Percentiles rank a stretch among this genome's conserved stretches.
These are phyloP conservation scores for Pachypanchax playfairii DNA, from an alignment of 2,113 vertebrate genomes.

Conservation along the genomic window DNA sequence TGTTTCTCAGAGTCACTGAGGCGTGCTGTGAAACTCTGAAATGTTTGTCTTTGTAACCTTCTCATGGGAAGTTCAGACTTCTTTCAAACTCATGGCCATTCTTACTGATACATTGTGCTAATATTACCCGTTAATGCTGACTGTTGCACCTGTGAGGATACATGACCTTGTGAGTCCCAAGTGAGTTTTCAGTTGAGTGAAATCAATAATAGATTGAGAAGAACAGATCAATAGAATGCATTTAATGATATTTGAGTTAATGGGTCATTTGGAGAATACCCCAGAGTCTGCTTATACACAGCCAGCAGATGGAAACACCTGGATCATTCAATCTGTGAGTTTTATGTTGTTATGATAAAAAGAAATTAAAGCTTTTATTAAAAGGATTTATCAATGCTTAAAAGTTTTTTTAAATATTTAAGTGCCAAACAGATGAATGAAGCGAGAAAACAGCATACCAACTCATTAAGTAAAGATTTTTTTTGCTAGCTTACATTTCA, in stretches of 20 bases:
- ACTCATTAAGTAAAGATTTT: too few relatives aligned
- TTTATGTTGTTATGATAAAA: too few relatives aligned
- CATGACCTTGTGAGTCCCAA: background rate
- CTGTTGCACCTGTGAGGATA: accelerated
- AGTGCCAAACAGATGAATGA: too few relatives aligned
- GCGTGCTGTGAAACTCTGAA: conserved; percentile 64
- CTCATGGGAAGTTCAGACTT: conserved; percentile 50
- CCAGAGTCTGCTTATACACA: background rate
- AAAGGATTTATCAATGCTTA: too few relatives aligned
- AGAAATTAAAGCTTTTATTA: too few relatives aligned
- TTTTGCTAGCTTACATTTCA: too few relatives aligned
- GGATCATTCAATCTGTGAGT: background rate
- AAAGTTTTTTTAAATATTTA: too few relatives aligned
- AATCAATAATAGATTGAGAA: background rate
- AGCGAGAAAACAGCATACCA: too few relatives aligned
- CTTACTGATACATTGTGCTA: background rate
- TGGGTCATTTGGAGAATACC: background rate
- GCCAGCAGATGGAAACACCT: background rate
- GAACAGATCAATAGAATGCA: background rate
- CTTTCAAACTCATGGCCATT: conserved; percentile 28
- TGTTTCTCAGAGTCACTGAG: conserved; percentile 58
- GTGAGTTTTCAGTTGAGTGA: background rate
- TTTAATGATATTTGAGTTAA: background rate
- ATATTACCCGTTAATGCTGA: background rate
- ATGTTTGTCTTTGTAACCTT: conserved; percentile 60